phyloP scores from a whole-genome alignment of 2,888 invertebrate species.

The Drosophila fungiperda region DNA sequence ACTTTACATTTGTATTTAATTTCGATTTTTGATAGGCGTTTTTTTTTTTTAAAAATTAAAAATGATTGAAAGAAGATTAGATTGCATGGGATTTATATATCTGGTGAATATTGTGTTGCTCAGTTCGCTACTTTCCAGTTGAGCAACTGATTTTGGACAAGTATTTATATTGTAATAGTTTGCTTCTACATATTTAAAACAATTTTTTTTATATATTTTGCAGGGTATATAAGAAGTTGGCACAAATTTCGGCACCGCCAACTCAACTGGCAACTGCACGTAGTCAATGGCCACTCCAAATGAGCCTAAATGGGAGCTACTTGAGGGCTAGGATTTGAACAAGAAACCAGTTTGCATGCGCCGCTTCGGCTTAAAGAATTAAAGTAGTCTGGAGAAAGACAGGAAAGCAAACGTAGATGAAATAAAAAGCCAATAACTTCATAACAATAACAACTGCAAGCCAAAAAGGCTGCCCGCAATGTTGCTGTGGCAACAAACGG shows the following conservation, averaged over 20 bases:
- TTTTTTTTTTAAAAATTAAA: not conserved
- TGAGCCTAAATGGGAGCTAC: conserved; percentile 38
- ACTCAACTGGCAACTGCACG: conserved; percentile 45
- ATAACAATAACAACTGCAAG: conserved; percentile 64
- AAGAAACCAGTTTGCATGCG: conserved; percentile 40
- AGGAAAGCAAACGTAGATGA: conserved; percentile 61
- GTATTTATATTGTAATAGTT: not conserved
- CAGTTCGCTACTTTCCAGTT: not conserved
- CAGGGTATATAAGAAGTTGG: conserved; percentile 18
- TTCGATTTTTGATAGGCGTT: not conserved
- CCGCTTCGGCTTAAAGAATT: conserved; percentile 34
- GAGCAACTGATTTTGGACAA: not conserved
- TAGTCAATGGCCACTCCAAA: conserved; percentile 56
- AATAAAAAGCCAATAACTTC: conserved; percentile 75
- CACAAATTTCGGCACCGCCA: conserved; percentile 42
- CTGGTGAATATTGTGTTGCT: not conserved
- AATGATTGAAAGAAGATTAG: not conserved
- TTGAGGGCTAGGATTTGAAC: not conserved
- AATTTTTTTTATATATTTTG: not conserved
- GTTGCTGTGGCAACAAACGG: conserved; percentile 41
- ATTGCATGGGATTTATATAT: not conserved
- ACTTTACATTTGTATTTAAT: not conserved
- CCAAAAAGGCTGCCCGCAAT: conserved; percentile 39
- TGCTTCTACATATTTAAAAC: not conserved
- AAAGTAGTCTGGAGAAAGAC: conserved; percentile 32